A percentile compares a stretch with the other conserved stretches of the same genome.
phyloP scores from a whole-genome alignment of 2,888 invertebrate species.

The Rotaria socialis region DNA sequence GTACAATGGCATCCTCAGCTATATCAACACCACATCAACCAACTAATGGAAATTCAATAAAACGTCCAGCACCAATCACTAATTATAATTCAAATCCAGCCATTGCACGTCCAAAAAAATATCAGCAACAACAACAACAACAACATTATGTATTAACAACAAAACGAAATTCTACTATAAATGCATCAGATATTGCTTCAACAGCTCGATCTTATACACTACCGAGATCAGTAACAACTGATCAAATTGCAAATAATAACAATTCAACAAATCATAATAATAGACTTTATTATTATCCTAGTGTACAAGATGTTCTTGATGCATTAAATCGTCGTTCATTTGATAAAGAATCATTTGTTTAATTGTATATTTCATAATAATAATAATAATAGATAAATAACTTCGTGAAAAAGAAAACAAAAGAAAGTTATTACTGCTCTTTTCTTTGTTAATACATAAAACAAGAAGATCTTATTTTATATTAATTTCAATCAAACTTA shows the following conservation, averaged over 20 bases:
- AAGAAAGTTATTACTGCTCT: too few relatives aligned
- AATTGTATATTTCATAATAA: not conserved
- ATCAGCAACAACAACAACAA: slow-evolving; percentile 3
- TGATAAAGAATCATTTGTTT: slow-evolving; percentile 36
- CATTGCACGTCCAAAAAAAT: not conserved
- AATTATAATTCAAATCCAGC: not conserved
- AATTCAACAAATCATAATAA: not conserved
- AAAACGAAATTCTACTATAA: not conserved
- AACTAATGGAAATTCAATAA: not conserved
- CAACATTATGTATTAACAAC: not conserved
- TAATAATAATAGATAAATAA: not conserved
- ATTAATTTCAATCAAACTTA: not conserved
- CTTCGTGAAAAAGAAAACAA: too few relatives aligned
- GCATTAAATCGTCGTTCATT: slow-evolving; percentile 26
- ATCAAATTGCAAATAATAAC: not conserved
- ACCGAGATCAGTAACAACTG: slow-evolving; percentile 2
- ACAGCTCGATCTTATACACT: slow-evolving; percentile 2
- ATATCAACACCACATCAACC: not conserved
- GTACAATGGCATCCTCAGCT: not conserved
- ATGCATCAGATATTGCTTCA: not conserved
- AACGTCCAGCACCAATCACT: slow-evolving; percentile 13
- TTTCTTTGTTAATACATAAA: too few relatives aligned
- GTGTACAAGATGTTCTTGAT: slow-evolving; percentile 23
- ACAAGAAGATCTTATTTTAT: not conserved
- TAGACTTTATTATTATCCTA: slow-evolving; percentile 29